Evolutionary conservation across 2,797 vertebrate species (phyloP).

Genomic region (Naso thynnoides): DNA sequence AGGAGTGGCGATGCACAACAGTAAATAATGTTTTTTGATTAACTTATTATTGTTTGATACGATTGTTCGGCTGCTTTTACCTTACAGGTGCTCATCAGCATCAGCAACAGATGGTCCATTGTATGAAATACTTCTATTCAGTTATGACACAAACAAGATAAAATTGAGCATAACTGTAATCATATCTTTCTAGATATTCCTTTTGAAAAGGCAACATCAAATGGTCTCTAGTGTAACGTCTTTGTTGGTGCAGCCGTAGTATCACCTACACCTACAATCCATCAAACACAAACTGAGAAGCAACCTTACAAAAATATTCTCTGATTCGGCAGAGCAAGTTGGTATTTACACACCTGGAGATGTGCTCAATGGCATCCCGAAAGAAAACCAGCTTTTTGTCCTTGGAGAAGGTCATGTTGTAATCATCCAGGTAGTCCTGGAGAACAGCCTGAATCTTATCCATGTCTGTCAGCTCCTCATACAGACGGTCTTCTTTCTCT

Average conservation of each 20-base stretch:
- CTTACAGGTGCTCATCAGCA: neutral
- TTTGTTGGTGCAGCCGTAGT: neutral
- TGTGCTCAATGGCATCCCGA: conserved; percentile 91
- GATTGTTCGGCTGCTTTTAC: too few species aligned
- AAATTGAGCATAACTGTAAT: neutral
- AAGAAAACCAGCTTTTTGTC: conserved; percentile 92
- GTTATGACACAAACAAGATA: neutral
- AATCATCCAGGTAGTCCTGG: conserved; percentile 91
- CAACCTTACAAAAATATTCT: neutral
- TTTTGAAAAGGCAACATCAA: neutral
- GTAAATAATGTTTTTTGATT: too few species aligned
- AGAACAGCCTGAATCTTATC: conserved; percentile 86
- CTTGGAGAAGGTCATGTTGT: conserved; percentile 88
- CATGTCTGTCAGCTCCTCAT: conserved; percentile 87
- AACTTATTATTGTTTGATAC: too few species aligned
- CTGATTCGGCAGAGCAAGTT: neutral
- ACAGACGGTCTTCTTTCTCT: conserved; percentile 83
- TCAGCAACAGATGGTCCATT: neutral
- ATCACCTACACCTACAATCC: conserved; percentile 18
- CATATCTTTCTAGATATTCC: neutral
- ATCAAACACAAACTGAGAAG: conserved; percentile 11
- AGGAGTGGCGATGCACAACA: too few species aligned
- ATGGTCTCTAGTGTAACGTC: neutral
- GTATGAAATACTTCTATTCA: neutral
- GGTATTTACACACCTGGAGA: conserved; percentile 84